Evolutionary conservation across 2,797 vertebrate genomes (phyloP), one percentile per base, ranked within the genome.

Genomic region (Pogonophryne albipinna): DNA sequence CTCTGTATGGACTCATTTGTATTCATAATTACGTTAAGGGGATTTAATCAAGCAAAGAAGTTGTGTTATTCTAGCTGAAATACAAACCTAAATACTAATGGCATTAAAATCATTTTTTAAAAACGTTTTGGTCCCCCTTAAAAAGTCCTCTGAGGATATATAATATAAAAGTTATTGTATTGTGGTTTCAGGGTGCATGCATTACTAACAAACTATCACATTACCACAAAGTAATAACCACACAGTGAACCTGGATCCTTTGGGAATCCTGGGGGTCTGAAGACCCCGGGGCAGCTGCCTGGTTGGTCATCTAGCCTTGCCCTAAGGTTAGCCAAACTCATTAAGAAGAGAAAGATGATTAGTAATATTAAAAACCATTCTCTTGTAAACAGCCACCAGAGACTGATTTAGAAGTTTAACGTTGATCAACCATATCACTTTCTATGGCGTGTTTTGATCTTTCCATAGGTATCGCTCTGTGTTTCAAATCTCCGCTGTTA

Each of bases 191-290:
- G 34, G 15, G 62, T 34, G 49, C 44, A 23, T 42, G 20, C 4
- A 47, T 1, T 19, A 52, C 52, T 45, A 61, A 2, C 9, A 60
- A 63, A 61, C n/a, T 44, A 49, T 61, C 11, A 23, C 38, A 46
- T 56, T 31, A 61, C 51, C 17, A 50, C 34, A 67, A 55, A 45
- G 44, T 23, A 15, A 31, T 41, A n/a, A 72, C 4, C 57, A 56
- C 58, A 47, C 31, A 4, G 8, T 12, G 47, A 68, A 16, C 31
- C 11, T 46, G 12, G 4, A 49, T 19, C 6, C 34, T 47, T 19
- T 17, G 8, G 41, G 44, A 44, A 4, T 17, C 52, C 19, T 55
- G 52, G n/a, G 56, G 41, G 23, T 27, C 6, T 27, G 38, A 38
- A 7, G 58, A 9, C 58, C 27, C 16, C 27, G 31, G 4, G 31